These are phyloP conservation scores for Gasterosteus nipponicus DNA, from an alignment of 2,113 vertebrate genomes.

Conservation along the genomic window DNA sequence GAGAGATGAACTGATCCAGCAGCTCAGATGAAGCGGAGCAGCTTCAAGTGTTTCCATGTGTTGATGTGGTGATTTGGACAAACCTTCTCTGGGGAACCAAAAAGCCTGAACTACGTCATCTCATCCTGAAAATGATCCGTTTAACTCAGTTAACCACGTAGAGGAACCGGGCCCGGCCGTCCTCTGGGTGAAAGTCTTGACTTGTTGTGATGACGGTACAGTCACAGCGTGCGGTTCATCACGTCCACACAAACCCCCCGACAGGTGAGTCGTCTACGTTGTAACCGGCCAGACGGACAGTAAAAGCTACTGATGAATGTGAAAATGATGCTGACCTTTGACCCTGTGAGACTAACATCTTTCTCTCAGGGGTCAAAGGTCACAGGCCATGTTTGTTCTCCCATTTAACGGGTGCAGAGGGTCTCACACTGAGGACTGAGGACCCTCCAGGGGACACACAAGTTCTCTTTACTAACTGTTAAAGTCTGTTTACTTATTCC, in stretches of 20 bases:
- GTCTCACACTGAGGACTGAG: conserved; percentile 2
- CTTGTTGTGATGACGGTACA: not conserved
- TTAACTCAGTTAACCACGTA: too few species aligned
- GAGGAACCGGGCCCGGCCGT: too few species aligned
- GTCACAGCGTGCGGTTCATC: not conserved
- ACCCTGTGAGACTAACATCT: conserved; percentile 2
- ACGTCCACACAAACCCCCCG: not conserved
- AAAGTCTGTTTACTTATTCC: too few species aligned
- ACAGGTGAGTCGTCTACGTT: accelerated
- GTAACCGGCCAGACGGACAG: not conserved
- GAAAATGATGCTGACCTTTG: conserved; percentile 37
- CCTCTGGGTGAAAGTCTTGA: too few species aligned
- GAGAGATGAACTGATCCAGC: not conserved
- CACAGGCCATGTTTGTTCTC: conserved; percentile 11
- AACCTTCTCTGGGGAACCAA: too few species aligned
- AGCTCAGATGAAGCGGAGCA: not conserved
- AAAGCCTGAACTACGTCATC: too few species aligned
- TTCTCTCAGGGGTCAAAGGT: conserved; percentile 12
- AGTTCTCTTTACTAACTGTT: too few species aligned
- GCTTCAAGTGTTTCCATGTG: too few species aligned
- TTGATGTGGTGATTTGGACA: too few species aligned
- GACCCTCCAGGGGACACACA: not conserved
- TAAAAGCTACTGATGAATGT: conserved; percentile 15
- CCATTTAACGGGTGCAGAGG: conserved; percentile 1
- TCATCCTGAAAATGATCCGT: too few species aligned